These are phyloP conservation scores for Arremon aurantiirostris DNA, from an alignment of 2,797 vertebrate genomes.

Conservation along the genomic window DNA sequence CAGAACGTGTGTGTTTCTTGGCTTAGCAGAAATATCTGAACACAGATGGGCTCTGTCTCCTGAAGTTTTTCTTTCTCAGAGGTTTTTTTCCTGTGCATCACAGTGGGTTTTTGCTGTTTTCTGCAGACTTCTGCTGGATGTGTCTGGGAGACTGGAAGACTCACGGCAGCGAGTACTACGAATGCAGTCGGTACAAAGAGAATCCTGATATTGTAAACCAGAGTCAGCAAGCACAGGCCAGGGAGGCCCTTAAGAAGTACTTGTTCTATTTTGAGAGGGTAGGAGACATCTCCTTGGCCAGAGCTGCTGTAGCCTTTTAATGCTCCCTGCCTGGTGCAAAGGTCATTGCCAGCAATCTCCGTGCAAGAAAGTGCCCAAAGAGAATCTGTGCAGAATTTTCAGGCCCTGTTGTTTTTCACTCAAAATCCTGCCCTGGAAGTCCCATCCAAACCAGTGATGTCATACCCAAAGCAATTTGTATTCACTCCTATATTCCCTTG, in stretches of 20 bases:
- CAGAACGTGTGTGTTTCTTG: neutral
- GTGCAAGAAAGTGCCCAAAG: constrained; percentile 15
- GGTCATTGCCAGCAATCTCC: constrained; percentile 54
- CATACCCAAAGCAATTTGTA: neutral
- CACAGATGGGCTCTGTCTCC: constrained; percentile 36
- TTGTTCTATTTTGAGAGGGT: constrained; percentile 99
- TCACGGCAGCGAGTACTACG: constrained; percentile 98
- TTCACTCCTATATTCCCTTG: neutral
- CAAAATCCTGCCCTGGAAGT: neutral
- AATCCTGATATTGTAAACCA: constrained; percentile 99
- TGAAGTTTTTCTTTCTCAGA: neutral
- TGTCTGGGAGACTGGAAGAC: constrained; percentile 99
- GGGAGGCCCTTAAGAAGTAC: constrained; percentile 99
- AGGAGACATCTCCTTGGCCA: constrained; percentile 66
- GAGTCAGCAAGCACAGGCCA: constrained; percentile 98
- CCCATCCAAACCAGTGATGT: neutral
- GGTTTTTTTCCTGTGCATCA: neutral
- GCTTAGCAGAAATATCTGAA: constrained; percentile 29
- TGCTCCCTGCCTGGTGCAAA: constrained; percentile 62
- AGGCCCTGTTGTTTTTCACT: neutral
- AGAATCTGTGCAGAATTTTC: constrained; percentile 3
- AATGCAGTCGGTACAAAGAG: constrained; percentile 99
- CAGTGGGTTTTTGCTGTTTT: constrained; percentile 42
- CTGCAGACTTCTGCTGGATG: constrained; percentile 99
- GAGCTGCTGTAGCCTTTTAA: constrained; percentile 68